Conservation (phyloP, 2,113 vertebrate genomes). For the Gorsachius goisagi region DNA sequence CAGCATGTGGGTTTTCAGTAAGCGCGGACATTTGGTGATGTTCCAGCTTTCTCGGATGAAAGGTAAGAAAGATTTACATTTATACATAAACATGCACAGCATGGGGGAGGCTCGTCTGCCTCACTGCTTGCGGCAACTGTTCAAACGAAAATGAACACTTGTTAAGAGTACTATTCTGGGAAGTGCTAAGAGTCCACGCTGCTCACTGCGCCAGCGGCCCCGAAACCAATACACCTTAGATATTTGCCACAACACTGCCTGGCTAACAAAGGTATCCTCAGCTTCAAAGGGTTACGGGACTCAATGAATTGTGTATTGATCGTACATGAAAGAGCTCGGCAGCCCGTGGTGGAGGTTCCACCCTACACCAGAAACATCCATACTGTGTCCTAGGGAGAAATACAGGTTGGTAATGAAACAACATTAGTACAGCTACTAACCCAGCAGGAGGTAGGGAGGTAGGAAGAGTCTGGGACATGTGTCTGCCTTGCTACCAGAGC, state of each 20-base stretch:
- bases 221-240: not conserved
- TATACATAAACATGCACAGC: conserved; percentile 20
- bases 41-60: conserved; percentile 39
- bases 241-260: not conserved
- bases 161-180: not conserved
- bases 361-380: not conserved
- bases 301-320: not conserved
- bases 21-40: not conserved
- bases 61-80: conserved; percentile 45
- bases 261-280: not conserved
- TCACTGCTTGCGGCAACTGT: not conserved
- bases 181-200: not conserved
- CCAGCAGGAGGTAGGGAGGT: not conserved
- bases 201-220: not conserved
- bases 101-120: not conserved
- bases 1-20: conserved; percentile 1
- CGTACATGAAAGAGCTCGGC: not conserved
- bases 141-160: conserved; percentile 3
- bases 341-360: not conserved
- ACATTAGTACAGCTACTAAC: not conserved
- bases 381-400: not conserved
- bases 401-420: not conserved
- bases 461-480: not conserved
- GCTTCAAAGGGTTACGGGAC: not conserved
- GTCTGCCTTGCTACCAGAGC: not conserved